A percentile compares a stretch with the other conserved stretches of the same genome.
Conservation (phyloP, 2,797 vertebrate genomes). For the Sebastes steindachneri region DNA sequence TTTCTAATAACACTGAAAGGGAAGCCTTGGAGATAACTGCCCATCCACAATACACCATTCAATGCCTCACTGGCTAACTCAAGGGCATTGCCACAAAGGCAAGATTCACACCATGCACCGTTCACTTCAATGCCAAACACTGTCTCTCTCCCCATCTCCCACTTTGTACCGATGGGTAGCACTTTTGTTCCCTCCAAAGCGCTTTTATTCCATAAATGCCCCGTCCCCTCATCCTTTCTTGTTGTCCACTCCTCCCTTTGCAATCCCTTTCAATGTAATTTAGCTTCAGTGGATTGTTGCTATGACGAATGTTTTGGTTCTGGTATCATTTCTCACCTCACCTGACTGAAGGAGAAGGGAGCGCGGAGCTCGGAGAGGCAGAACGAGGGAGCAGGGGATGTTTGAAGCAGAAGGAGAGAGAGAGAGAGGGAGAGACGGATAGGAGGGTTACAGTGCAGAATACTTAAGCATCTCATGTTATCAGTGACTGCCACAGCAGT, state of each 20-base stretch:
- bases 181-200: slow-evolving; percentile 42
- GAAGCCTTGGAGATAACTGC: slow-evolving; percentile 77
- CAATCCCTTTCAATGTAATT: slow-evolving; percentile 62
- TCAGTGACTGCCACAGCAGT: slow-evolving; percentile 62
- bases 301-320: slow-evolving; percentile 71
- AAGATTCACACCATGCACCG: slow-evolving; percentile 59
- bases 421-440: not conserved
- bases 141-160: not conserved
- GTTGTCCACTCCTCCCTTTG: slow-evolving; percentile 49
- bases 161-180: slow-evolving; percentile 8
- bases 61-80: slow-evolving; percentile 66
- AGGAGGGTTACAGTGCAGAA: slow-evolving; percentile 55
- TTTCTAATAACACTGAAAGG: slow-evolving; percentile 63
- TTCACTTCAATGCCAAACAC: slow-evolving; percentile 63
- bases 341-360: slow-evolving; percentile 50
- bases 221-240: slow-evolving; percentile 26
- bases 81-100: slow-evolving; percentile 74
- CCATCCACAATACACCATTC: slow-evolving; percentile 72
- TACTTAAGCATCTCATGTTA: slow-evolving; percentile 63
- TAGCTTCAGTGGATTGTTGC: slow-evolving; percentile 66
- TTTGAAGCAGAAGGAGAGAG: not conserved
- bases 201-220: slow-evolving; percentile 58
- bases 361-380: slow-evolving; percentile 22
- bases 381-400: not conserved
- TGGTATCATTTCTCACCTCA: slow-evolving; percentile 69